Evolutionary conservation across 1,140 invertebrate species (phyloP), one percentile per base, ranked within the genome.

Genomic region (Lepidurus apus): DNA sequence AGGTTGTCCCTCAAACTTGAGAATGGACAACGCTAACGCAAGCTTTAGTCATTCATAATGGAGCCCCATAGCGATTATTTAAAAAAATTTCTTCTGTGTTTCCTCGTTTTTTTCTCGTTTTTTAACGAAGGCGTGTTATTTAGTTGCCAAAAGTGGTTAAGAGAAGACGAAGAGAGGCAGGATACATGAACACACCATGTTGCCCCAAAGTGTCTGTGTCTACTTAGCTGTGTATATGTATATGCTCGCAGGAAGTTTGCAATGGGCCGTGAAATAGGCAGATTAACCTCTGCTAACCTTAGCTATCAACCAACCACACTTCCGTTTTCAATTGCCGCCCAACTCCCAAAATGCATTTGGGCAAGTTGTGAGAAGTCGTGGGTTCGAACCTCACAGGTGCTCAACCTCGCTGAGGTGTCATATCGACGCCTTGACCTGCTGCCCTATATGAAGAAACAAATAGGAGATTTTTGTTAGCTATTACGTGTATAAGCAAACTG

Each of bases 231-330:
- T 13, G 17, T 65, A 65, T 65, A 65, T 13, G 17, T 65, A 65
- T 65, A 65, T 65, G 53, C 21, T 65, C 53, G 17, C 53, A 65
- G 53, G 53, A 65, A 65, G 53, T 65, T 65, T 21, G 17, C 53
- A 65, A 65, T 65, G 53, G 53, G 53, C 53, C 53, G 53, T 65
- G 53, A 65, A 65, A 65, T 65, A 21, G 53, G 21, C 53, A 65
- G 53, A 65, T 65, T 65, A 65, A 65, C 53, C 53, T 65, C 53
- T 65, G 53, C 53, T 65, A 65, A 65, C 53, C 53, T 65, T 65
- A 65, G 53, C 53, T 65, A 65, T 21, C 53, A 65, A 65, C 53
- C 53, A 65, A 65, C 53, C 53, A 65, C 53, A 65, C 53, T 65
- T 65, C 53, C 53, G 53, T 65, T 65, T 65, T 65, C 17, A 65